A percentile compares a stretch with the other conserved stretches of the same genome.
These are phyloP conservation scores for Platyura marginata DNA, from an alignment of 1,140 invertebrate genomes.

Conservation along the genomic window DNA sequence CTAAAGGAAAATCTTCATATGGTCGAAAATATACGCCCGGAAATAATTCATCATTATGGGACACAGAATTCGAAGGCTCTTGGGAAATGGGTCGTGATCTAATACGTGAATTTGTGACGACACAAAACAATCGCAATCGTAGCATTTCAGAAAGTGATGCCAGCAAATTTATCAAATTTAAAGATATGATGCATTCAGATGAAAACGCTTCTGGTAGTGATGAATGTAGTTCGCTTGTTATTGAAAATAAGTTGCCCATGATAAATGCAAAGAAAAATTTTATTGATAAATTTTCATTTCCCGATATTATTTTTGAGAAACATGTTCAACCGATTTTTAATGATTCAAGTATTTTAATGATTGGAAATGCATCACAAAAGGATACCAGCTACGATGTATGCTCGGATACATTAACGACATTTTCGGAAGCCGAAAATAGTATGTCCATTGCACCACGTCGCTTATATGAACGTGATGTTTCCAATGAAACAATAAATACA, in stretches of 20 bases:
- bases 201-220: too few species aligned
- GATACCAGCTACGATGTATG: not conserved
- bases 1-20: conserved; percentile 5
- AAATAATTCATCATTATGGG: conserved; percentile 3
- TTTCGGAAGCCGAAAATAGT: not conserved
- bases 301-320: not conserved
- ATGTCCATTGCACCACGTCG: conserved; percentile 1
- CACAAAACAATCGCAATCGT: conserved; percentile 7
- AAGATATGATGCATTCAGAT: not conserved
- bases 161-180: not conserved
- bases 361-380: not conserved
- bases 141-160: conserved; percentile 8
- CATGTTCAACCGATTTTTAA: not conserved
- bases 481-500: not conserved
- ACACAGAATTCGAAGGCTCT: conserved; percentile 10
- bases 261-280: not conserved
- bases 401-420: not conserved
- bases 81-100: conserved; percentile 11
- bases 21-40: not conserved
- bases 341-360: not conserved
- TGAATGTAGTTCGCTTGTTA: not conserved
- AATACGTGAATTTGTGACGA: conserved; percentile 8
- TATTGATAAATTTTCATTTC: not conserved
- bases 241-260: not conserved
- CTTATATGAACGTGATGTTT: conserved; percentile 1